These are phyloP conservation scores for Tretioscincus oriximinensis DNA, from an alignment of 2,113 vertebrate genomes.

Conservation along the genomic window DNA sequence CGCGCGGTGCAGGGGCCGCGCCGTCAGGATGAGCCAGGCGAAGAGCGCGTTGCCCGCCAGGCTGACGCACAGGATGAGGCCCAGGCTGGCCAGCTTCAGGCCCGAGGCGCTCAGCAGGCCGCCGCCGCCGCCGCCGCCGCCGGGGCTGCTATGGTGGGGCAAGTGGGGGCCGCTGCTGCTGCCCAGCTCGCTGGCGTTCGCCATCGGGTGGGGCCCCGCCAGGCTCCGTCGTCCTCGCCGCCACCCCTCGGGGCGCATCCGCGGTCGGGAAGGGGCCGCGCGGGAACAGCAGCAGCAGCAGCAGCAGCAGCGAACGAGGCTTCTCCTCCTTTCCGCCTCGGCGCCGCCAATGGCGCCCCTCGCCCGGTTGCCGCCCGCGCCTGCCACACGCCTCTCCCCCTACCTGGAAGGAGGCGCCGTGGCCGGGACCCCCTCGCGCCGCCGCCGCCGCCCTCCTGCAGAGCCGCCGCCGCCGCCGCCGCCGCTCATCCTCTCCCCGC, in stretches of 20 bases:
- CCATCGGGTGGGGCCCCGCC: constrained; percentile 76
- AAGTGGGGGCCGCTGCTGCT: constrained; percentile 53
- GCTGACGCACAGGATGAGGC: constrained; percentile 87
- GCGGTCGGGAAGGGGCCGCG: not conserved
- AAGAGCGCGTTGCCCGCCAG: constrained; percentile 89
- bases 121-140: constrained; percentile 81
- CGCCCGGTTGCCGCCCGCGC: not conserved
- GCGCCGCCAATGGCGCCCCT: not conserved
- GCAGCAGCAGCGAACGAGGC: constrained; percentile 61
- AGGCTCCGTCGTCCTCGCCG: not conserved
- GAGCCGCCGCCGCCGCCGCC: constrained; percentile 15
- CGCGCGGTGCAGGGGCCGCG: constrained; percentile 87
- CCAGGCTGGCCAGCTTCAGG: constrained; percentile 87
- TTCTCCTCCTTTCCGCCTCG: not conserved
- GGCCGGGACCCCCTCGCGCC: constrained; percentile 30
- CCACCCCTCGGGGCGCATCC: not conserved
- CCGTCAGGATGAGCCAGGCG: constrained; percentile 87
- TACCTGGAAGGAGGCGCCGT: constrained; percentile 31
- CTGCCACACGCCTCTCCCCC: constrained; percentile 37
- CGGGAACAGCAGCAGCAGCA: no score
- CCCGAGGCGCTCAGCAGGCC: constrained; percentile 77
- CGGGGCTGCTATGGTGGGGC: constrained; percentile 76
- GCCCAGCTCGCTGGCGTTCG: constrained; percentile 83
- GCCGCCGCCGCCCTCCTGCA: constrained; percentile 34
- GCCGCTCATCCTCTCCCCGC: constrained; percentile 42